phyloP scores from a whole-genome alignment of 2,888 invertebrate genomes.

The Torymus texanus region DNA sequence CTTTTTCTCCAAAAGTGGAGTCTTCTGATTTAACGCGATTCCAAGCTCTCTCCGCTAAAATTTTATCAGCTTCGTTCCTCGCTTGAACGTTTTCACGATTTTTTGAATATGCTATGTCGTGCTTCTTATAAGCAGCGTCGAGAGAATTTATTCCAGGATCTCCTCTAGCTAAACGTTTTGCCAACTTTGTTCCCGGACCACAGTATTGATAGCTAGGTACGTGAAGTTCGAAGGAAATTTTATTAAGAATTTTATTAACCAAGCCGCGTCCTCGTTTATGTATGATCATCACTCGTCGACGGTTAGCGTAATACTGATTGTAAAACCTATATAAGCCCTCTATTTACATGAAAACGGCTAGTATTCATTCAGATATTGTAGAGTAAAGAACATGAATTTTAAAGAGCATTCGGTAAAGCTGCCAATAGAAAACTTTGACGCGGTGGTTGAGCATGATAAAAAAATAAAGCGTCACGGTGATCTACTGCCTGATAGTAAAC shows the following conservation, averaged over 20 bases:
- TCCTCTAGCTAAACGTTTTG: slow-evolving; percentile 60
- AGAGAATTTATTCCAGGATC: slow-evolving; percentile 62
- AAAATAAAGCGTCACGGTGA: not conserved
- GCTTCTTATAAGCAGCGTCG: slow-evolving; percentile 45
- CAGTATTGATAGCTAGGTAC: slow-evolving; percentile 63
- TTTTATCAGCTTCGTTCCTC: not conserved
- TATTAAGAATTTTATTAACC: slow-evolving; percentile 21
- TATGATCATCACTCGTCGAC: not conserved
- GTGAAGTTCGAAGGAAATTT: slow-evolving; percentile 57
- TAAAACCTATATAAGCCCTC: too few species aligned
- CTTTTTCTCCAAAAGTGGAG: not conserved
- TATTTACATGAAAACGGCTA: too few species aligned
- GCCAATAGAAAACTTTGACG: not conserved
- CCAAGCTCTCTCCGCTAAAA: not conserved
- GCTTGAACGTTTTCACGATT: too few species aligned
- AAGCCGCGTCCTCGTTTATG: not conserved
- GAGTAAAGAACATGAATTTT: too few species aligned
- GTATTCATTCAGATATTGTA: too few species aligned
- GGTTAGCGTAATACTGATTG: not conserved
- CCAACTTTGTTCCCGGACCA: slow-evolving; percentile 63
- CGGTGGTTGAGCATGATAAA: not conserved
- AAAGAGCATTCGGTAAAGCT: too few species aligned
- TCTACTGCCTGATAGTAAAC: not conserved
- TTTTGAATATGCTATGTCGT: not conserved
- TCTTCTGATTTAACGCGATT: not conserved